These are phyloP conservation scores for Varecia variegata DNA, from an alignment of 2,797 vertebrate species.

Conservation along the genomic window DNA sequence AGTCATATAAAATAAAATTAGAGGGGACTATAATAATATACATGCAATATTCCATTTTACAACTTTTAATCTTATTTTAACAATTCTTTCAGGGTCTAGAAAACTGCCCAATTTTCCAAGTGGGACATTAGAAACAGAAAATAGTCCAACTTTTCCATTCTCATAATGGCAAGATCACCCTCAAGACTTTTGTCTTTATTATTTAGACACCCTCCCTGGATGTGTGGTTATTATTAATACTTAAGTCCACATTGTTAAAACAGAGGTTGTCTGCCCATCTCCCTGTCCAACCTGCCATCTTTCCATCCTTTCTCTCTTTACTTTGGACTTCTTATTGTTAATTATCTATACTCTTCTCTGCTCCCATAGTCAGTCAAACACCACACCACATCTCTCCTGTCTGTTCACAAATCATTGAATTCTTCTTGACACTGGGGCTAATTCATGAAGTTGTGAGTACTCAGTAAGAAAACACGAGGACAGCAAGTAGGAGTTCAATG, in stretches of 20 bases:
- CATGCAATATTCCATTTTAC: not conserved
- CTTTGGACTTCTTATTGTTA: not conserved
- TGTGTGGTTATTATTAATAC: not conserved
- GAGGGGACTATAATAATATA: not conserved
- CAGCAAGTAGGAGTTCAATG: not conserved
- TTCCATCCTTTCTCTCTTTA: not conserved
- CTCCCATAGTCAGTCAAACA: not conserved
- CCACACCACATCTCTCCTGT: not conserved
- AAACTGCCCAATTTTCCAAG: not conserved
- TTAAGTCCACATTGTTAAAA: not conserved
- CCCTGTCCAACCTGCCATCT: not conserved
- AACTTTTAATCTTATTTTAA: not conserved
- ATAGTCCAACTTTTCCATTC: not conserved
- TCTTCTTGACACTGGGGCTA: not conserved
- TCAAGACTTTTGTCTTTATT: not conserved
- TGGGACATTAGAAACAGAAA: not conserved
- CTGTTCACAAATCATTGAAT: not conserved
- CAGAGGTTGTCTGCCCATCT: not conserved
- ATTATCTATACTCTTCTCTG: not conserved
- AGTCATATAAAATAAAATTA: not conserved
- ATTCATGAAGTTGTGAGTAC: not conserved
- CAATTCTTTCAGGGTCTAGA: not conserved
- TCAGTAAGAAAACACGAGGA: slow-evolving; percentile 26
- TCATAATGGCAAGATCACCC: not conserved
- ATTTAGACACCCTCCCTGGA: not conserved